phyloP scores from a whole-genome alignment of 2,113 vertebrate species.

The Pseudorasbora parva region DNA sequence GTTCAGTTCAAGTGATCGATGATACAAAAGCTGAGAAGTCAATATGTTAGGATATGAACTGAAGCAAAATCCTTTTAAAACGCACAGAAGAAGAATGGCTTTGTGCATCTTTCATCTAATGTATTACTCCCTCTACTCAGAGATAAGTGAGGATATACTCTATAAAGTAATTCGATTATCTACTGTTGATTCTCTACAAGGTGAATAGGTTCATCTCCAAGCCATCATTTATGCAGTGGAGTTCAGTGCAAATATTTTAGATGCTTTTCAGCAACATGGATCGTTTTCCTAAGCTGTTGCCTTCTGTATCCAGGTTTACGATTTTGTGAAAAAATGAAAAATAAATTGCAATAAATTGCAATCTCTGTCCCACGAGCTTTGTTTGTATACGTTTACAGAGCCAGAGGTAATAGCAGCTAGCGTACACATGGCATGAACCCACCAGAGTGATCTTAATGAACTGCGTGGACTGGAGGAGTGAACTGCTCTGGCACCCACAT shows the following conservation, averaged over 20 bases:
- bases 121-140: neutral
- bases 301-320: conserved; percentile 3
- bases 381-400: neutral
- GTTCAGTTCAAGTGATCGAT: conserved; percentile 10
- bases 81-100: neutral
- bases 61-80: conserved; percentile 14
- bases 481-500: conserved; percentile 37
- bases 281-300: neutral
- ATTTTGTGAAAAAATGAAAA: conserved; percentile 33
- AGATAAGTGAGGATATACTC: conserved; percentile 6
- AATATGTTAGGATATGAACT: conserved; percentile 3
- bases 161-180: conserved; percentile 32
- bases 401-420: conserved; percentile 19
- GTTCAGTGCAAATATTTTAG: conserved; percentile 1
- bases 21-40: conserved; percentile 17
- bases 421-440: conserved; percentile 28
- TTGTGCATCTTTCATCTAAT: neutral
- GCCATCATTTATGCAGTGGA: neutral
- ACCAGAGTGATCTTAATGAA: conserved; percentile 42
- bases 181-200: no score
- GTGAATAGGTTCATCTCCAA: neutral
- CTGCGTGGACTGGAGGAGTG: conserved; percentile 47
- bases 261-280: neutral
- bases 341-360: no score
- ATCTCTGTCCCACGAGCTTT: neutral